Evolutionary conservation across 1,140 invertebrate species (phyloP).

Genomic region (Drosophila murphyi): DNA sequence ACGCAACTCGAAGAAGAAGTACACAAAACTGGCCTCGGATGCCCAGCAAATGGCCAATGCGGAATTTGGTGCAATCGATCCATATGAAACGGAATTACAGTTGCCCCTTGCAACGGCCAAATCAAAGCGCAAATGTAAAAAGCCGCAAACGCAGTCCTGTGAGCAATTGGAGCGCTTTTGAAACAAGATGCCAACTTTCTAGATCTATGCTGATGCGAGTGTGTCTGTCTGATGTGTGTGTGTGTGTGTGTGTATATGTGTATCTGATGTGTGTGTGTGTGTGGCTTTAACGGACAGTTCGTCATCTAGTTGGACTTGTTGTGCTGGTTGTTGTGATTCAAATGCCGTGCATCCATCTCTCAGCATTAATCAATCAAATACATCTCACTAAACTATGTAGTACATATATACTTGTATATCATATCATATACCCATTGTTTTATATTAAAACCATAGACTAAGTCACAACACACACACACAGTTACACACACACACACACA

Average conservation of each 20-base stretch:
- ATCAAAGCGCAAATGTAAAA: constrained; percentile 62
- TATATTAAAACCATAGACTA: constrained; percentile 79
- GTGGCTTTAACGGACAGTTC: not conserved
- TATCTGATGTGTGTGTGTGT: constrained; percentile 1
- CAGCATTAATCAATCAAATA: constrained; percentile 10
- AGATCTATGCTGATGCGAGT: not conserved
- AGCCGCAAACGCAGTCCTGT: constrained; percentile 74
- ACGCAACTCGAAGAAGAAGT: constrained; percentile 69
- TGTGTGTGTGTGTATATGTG: constrained; percentile 12
- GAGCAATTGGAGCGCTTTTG: constrained; percentile 76
- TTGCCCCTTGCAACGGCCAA: constrained; percentile 18
- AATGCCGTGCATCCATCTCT: constrained; percentile 17
- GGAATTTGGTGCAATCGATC: constrained; percentile 66
- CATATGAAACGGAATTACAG: constrained; percentile 42
- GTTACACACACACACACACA: constrained; percentile 15
- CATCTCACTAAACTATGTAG: constrained; percentile 5
- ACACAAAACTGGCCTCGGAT: constrained; percentile 68
- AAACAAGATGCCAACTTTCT: not conserved
- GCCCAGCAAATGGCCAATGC: constrained; percentile 42
- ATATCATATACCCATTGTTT: constrained; percentile 61
- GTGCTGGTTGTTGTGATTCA: constrained; percentile 18
- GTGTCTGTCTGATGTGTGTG: not conserved
- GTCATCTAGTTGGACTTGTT: constrained; percentile 2
- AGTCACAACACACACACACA: constrained; percentile 27
- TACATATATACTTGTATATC: not conserved